Base-by-base conservation (phyloP, 2,113 vertebrate species). In the Oenanthe oenanthe region DNA sequence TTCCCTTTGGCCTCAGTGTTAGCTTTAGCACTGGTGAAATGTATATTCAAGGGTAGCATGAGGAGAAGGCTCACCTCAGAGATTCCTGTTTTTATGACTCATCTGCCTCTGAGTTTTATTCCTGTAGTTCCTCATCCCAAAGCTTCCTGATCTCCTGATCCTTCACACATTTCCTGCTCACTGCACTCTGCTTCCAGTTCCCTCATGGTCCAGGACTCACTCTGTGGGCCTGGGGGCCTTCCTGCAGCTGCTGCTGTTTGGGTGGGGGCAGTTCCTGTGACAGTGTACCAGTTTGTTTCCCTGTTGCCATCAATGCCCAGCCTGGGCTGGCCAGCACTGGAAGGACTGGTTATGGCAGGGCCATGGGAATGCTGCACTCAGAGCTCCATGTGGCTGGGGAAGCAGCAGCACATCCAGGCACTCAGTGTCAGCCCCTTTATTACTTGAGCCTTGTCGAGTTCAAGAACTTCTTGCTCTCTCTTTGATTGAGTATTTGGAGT, bases 391-490 rank as follows among this genome's bases (percentile, higher is more conserved):
- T 24, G 43, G 6, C 3, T 36, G 32, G 32, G 76, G 56, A n/a
- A 50, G 47, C 3, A 0, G n/a, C 31, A 22, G 53, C 51, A 25
- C 56, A 13, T 25, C 40, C 32, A 62, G 71, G 22, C 45, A 25
- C 42, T 79, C 43, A 14, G 18, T 42, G 26, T 73, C 53, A 65
- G 54, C 31, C 43, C 57, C 73, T 70, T 94, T 70, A 20, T 56
- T 56, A 25, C 58, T 80, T 34, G 54, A 82, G 68, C 63, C 63
- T 65, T 75, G 80, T 91, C 21, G 12, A 67, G 73, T 66, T 88
- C 71, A 78, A 93, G 67, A 92, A 54, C 66, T 79, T 87, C 45
- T n/a, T 77, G 53, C 68, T 96, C 92, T 89, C 62, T 75, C 62
- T 95, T 47, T 95, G 50, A 85, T 72, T 56, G 28, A 80, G 51